Conservation (phyloP, 1,140 invertebrate species). For the Drosophila yakuba region DNA sequence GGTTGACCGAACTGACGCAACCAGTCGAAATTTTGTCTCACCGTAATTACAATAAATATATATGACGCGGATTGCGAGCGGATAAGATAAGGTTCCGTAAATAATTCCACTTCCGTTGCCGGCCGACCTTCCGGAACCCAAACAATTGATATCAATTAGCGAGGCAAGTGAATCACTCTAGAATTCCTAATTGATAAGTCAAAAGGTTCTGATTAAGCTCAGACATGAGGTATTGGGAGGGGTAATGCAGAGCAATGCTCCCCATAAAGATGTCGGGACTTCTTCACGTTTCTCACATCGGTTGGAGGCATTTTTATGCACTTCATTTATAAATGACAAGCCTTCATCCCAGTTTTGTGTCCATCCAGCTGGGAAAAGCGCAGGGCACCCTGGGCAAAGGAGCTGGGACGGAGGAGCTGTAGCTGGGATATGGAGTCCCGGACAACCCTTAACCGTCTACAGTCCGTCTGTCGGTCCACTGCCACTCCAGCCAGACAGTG, state of each 20-base stretch:
- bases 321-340: slow-evolving; percentile 76
- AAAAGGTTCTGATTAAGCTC: slow-evolving; percentile 64
- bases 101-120: slow-evolving; percentile 39
- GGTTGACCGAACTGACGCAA: slow-evolving; percentile 64
- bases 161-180: slow-evolving; percentile 56
- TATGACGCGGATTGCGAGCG: slow-evolving; percentile 29
- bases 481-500: slow-evolving; percentile 63
- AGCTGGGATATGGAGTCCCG: neutral
- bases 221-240: slow-evolving; percentile 30
- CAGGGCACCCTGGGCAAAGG: slow-evolving; percentile 46
- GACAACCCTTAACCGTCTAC: slow-evolving; percentile 24
- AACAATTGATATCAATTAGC: slow-evolving; percentile 40
- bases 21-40: slow-evolving; percentile 49
- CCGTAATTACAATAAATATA: slow-evolving; percentile 40
- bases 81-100: slow-evolving; percentile 45
- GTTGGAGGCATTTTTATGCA: slow-evolving; percentile 53
- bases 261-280: slow-evolving; percentile 37
- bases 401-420: neutral
- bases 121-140: slow-evolving; percentile 54
- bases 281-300: slow-evolving; percentile 44
- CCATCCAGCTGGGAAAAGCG: slow-evolving; percentile 38
- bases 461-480: slow-evolving; percentile 5
- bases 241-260: slow-evolving; percentile 7
- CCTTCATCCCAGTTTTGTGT: slow-evolving; percentile 4
- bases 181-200: slow-evolving; percentile 67